phyloP scores from a whole-genome alignment of 2,888 invertebrate genomes.

The Caenorhabditis becei region DNA sequence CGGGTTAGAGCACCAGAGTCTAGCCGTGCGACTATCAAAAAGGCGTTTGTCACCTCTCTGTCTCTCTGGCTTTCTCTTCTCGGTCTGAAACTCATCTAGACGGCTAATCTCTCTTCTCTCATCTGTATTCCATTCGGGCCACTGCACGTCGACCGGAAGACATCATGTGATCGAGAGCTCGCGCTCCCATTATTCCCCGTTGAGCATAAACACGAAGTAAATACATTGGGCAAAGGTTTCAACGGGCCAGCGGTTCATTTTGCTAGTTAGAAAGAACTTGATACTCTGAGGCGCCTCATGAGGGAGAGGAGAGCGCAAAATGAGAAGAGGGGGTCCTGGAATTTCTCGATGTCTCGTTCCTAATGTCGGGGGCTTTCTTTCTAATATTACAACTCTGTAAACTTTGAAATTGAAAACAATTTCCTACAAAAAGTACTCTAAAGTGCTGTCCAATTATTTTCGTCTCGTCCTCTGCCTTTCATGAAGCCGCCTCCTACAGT shows the following conservation, averaged over 20 bases:
- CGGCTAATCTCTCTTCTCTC: conserved; percentile 4
- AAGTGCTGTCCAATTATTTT: too few relatives aligned
- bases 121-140: background rate
- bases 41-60: conserved; percentile 2
- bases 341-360: too few relatives aligned
- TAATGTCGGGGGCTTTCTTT: too few relatives aligned
- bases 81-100: background rate
- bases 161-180: background rate
- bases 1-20: background rate
- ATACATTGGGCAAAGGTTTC: background rate
- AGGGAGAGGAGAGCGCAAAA: background rate
- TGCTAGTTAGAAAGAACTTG: background rate
- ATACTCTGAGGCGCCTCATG: too few relatives aligned
- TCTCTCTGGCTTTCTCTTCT: background rate
- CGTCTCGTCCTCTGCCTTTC: too few relatives aligned
- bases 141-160: background rate
- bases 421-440: too few relatives aligned
- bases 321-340: too few relatives aligned
- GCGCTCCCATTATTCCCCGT: too few relatives aligned
- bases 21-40: conserved; percentile 1
- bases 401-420: too few relatives aligned
- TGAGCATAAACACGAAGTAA: background rate
- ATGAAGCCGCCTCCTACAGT: too few relatives aligned
- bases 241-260: too few relatives aligned
- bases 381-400: too few relatives aligned